Percentiles rank a stretch among this genome's conserved stretches.
Conservation (phyloP, 2,113 vertebrate species). For the Leptobrachium ailaonicum region DNA sequence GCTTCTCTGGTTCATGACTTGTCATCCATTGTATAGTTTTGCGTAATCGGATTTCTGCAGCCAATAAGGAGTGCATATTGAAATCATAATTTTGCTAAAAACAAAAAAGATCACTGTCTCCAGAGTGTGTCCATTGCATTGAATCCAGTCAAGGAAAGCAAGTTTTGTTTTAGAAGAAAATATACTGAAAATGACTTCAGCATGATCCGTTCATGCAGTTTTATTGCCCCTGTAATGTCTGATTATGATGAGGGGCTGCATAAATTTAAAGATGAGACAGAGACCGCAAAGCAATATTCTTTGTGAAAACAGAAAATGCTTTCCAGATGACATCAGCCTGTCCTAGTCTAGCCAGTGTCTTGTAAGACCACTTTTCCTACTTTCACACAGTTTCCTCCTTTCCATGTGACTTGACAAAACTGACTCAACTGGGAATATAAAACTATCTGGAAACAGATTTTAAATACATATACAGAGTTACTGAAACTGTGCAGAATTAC, state of each 20-base stretch:
- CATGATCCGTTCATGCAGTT: neutral
- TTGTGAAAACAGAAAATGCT: slow-evolving; percentile 26
- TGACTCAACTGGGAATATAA: slow-evolving; percentile 15
- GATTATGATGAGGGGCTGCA: slow-evolving; percentile 18
- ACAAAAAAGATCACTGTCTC: too few species aligned
- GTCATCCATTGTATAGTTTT: too few species aligned
- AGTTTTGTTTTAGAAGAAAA: too few species aligned
- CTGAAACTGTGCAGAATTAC: too few species aligned
- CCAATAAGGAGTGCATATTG: too few species aligned
- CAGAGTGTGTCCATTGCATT: too few species aligned
- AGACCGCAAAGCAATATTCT: slow-evolving; percentile 36
- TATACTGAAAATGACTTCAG: neutral
- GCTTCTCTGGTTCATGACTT: too few species aligned
- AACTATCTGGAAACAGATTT: slow-evolving; percentile 18
- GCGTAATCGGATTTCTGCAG: too few species aligned
- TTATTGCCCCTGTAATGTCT: slow-evolving; percentile 7
- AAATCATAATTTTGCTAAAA: too few species aligned
- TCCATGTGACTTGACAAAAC: slow-evolving; percentile 18
- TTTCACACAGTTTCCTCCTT: slow-evolving; percentile 33
- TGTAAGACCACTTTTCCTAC: slow-evolving; percentile 26
- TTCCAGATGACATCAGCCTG: slow-evolving; percentile 39
- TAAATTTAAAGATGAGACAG: slow-evolving; percentile 28
- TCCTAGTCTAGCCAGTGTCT: slow-evolving; percentile 15
- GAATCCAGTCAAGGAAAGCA: too few species aligned
- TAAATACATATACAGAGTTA: too few species aligned